Percentiles rank a stretch among this genome's conserved stretches.
phyloP scores from a whole-genome alignment of 2,113 vertebrate genomes.

The Gulo gulo region DNA sequence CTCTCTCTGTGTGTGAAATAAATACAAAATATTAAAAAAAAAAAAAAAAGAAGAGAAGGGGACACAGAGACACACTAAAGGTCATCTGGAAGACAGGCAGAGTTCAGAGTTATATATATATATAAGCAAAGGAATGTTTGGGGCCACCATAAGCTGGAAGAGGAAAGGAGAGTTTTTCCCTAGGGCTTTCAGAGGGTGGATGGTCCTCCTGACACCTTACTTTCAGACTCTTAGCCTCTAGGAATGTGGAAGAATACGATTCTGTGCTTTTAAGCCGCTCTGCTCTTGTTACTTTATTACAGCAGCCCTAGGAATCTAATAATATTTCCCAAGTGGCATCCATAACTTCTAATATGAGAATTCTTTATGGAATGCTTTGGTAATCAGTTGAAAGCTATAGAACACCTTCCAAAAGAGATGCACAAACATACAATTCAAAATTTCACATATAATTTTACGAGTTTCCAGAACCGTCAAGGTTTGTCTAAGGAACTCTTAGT shows the following conservation, averaged over 20 bases:
- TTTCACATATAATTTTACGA: neutral
- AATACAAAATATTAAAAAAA: too few relatives aligned
- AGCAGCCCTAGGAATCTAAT: neutral
- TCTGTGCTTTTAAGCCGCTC: neutral
- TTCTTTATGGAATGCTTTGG: neutral
- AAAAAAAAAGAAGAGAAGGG: neutral
- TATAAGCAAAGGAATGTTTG: neutral
- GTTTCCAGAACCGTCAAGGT: neutral
- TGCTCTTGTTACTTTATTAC: neutral
- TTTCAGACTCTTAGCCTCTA: neutral
- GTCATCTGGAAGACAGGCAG: neutral
- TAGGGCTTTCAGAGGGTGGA: too few relatives aligned
- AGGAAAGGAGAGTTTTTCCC: neutral
- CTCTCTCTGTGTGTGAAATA: too few relatives aligned
- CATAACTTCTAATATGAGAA: neutral
- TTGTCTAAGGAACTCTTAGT: neutral
- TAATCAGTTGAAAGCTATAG: neutral
- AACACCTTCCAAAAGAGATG: neutral
- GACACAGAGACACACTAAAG: neutral
- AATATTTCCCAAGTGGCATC: neutral
- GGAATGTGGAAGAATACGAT: neutral
- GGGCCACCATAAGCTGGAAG: neutral
- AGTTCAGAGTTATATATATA: accelerated
- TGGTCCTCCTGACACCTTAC: neutral
- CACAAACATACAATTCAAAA: neutral